Percentiles rank a stretch among this genome's conserved stretches.
Evolutionary conservation across 2,888 invertebrate species (phyloP).

Genomic region (Eupsilia transversa): DNA sequence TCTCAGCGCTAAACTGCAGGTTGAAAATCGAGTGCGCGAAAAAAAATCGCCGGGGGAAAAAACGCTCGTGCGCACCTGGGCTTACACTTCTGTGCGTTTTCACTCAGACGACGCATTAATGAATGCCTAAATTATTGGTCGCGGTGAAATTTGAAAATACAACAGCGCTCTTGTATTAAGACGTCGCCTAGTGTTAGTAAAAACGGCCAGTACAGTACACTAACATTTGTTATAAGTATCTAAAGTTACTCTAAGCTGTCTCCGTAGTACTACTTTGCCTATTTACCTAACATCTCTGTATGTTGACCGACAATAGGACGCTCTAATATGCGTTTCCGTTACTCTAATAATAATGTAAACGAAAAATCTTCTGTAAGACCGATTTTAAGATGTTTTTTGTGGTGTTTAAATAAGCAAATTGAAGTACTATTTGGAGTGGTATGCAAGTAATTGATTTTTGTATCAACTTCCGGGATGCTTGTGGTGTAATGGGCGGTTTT

Average conservation of each 20-base stretch:
- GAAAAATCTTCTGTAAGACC: constrained; percentile 45
- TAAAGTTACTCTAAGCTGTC: constrained; percentile 33
- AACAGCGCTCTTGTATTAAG: not conserved
- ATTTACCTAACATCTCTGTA: constrained; percentile 46
- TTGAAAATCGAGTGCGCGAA: no score
- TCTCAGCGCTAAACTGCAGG: no score
- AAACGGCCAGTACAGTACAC: not conserved
- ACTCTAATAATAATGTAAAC: constrained; percentile 64
- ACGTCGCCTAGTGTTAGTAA: not conserved
- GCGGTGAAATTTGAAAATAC: not conserved
- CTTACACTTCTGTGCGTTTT: not conserved
- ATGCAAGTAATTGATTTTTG: constrained; percentile 48
- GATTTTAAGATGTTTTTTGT: constrained; percentile 48
- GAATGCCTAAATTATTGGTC: not conserved
- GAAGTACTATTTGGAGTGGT: constrained; percentile 54
- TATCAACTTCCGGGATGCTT: constrained; percentile 55
- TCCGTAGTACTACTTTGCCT: constrained; percentile 37
- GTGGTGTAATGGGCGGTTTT: constrained; percentile 27
- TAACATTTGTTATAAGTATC: not conserved
- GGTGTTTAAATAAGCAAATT: constrained; percentile 60
- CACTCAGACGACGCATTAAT: not conserved
- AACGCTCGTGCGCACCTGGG: no score
- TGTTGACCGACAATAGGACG: constrained; percentile 61
- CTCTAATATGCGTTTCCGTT: constrained; percentile 67
- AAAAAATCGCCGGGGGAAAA: no score